Base-by-base conservation (phyloP, 2,113 vertebrate species). In the Syngnathus floridae region DNA sequence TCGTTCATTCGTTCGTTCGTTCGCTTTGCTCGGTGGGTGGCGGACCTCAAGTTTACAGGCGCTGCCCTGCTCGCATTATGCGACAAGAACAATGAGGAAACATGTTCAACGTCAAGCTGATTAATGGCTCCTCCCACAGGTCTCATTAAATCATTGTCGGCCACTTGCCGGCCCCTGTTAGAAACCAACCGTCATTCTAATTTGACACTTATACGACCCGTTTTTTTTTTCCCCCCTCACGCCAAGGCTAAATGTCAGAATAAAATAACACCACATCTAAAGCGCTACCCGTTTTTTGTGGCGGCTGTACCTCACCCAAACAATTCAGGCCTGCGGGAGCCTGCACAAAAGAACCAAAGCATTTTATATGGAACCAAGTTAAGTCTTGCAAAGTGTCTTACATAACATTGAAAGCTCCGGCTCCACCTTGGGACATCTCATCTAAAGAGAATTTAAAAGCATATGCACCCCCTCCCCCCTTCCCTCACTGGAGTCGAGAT, bases 131-230 rank as follows among this genome's bases (percentile, higher is more conserved):
- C 75, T 77, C 85, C 87, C 84, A 72, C 75, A 76, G 84, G 82
- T 85, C 78, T 87, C 84, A 85, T 88, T 88, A 86, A 88, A 85
- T 80, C 84, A 84, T 81, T 73, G 67, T 65, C 80, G 87, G 84
- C 71, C 79, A 79, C 81, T 86, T 85, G 81, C 79, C 71, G 40
- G 75, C 73, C 72, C 26, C 31, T 12, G 67, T 75, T 1, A 37
- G 64, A 65, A 70, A 67, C 69, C n/a, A 72, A 65, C 67, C 31
- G 77, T 59, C 81, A 65, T 64, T 81, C 72, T 62, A 48, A 51
- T 52, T 10, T 65, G 80, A 84, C 79, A 78, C 74, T 69, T 78
- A 68, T 21, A 71, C 64, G 9, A 56, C 48, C 21, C 2, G 26
- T 67, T 57, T 55, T 70, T 67, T 57, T 55, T 70, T 4, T 2